phyloP scores from a whole-genome alignment of 2,113 vertebrate genomes.

The Ctenodactylus gundi region DNA sequence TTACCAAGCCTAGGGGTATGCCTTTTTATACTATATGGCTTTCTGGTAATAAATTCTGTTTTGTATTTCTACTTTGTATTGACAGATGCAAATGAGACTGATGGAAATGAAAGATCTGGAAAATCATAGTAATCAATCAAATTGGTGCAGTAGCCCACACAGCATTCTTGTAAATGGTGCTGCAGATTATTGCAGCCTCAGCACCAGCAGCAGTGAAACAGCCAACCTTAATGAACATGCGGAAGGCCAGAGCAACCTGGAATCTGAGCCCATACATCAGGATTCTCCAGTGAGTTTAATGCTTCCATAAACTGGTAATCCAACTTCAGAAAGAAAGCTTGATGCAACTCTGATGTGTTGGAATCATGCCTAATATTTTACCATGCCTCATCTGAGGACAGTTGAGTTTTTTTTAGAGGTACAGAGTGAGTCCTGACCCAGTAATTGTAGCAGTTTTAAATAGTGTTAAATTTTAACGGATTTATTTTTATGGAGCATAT shows the following conservation, averaged over 20 bases:
- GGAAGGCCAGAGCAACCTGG: conserved; percentile 81
- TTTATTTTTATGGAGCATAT: background rate
- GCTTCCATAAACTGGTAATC: background rate
- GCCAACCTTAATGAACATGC: conserved; percentile 86
- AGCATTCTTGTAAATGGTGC: conserved; percentile 88
- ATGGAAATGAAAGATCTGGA: conserved; percentile 91
- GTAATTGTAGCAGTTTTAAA: conserved; percentile 20
- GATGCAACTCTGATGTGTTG: background rate
- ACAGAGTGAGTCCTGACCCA: background rate
- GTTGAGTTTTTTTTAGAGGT: background rate
- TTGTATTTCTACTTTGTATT: conserved; percentile 64
- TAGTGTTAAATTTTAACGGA: conserved; percentile 14
- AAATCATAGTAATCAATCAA: conserved; percentile 86
- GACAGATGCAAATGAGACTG: conserved; percentile 92
- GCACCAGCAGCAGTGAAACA: conserved; percentile 88
- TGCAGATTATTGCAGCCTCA: conserved; percentile 87
- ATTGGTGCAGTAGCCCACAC: conserved; percentile 89
- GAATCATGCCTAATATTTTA: background rate
- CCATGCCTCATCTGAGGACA: background rate
- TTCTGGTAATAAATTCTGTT: conserved; percentile 55
- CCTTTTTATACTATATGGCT: background rate
- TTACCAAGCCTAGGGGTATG: conserved; percentile 1
- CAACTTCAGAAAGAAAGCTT: background rate
- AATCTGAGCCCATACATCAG: conserved; percentile 80
- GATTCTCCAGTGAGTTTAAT: conserved; percentile 84